These are phyloP conservation scores for Prunella strophiata DNA, from an alignment of 2,797 vertebrate genomes.

Conservation along the genomic window DNA sequence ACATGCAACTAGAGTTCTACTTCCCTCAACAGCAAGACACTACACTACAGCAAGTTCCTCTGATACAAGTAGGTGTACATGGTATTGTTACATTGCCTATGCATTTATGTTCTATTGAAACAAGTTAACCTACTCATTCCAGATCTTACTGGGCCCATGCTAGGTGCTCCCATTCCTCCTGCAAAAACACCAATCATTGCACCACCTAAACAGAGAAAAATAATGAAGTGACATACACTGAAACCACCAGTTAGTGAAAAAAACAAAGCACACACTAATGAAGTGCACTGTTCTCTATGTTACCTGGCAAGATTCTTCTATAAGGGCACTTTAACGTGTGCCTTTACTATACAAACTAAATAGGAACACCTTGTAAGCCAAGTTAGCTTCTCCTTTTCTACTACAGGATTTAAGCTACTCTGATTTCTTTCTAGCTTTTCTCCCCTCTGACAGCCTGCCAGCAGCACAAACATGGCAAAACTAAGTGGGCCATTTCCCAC, in stretches of 20 bases:
- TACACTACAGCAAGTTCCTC: background rate
- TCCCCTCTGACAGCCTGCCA: background rate
- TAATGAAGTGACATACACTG: constrained; percentile 52
- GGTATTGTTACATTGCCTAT: constrained; percentile 22
- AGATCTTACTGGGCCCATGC: constrained; percentile 91
- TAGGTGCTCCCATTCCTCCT: constrained; percentile 91
- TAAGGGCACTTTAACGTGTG: background rate
- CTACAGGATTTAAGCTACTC: background rate
- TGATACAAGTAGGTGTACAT: background rate
- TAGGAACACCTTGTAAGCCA: background rate
- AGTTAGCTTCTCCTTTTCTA: background rate
- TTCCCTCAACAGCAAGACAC: background rate
- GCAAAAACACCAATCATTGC: constrained; percentile 90
- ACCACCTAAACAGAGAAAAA: constrained; percentile 81
- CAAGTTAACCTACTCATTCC: constrained; percentile 89
- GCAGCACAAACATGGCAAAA: background rate
- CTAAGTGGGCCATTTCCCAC: background rate
- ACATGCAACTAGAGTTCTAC: background rate
- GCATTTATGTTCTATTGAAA: constrained; percentile 72
- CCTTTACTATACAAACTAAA: background rate
- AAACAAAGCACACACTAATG: background rate
- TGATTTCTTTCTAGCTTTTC: background rate
- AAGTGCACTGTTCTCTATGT: background rate
- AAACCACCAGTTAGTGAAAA: constrained; percentile 28
- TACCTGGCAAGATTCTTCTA: background rate